phyloP scores from a whole-genome alignment of 1,140 invertebrate genomes.

The Zaprionus davidi region DNA sequence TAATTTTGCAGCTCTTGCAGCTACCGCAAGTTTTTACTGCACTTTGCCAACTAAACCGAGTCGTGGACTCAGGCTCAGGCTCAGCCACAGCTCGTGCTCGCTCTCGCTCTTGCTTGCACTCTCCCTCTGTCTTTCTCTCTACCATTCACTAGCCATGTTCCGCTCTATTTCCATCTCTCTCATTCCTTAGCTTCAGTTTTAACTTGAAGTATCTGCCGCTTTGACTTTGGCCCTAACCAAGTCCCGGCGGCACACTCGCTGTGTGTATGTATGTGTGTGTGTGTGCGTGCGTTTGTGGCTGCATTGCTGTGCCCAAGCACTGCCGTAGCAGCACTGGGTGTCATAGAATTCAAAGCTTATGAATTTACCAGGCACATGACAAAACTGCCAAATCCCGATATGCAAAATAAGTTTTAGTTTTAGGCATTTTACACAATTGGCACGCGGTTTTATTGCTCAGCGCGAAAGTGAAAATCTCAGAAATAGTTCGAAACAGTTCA shows the following conservation, averaged over 20 bases:
- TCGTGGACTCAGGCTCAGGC: slow-evolving; percentile 28
- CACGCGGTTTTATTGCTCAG: slow-evolving; percentile 26
- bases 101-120: background rate
- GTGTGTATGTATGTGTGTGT: background rate
- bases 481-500: slow-evolving; percentile 3
- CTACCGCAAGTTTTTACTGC: slow-evolving; percentile 81
- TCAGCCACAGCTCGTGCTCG: background rate
- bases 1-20: slow-evolving; percentile 78
- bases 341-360: slow-evolving; percentile 70
- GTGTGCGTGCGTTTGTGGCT: slow-evolving; percentile 52
- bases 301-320: slow-evolving; percentile 46
- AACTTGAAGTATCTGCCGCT: slow-evolving; percentile 22
- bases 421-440: background rate
- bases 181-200: slow-evolving; percentile 1
- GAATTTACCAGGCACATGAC: slow-evolving; percentile 75
- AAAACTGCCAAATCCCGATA: slow-evolving; percentile 30
- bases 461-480: slow-evolving; percentile 22
- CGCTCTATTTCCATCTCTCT: slow-evolving; percentile 8
- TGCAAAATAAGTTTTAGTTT: slow-evolving; percentile 57
- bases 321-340: slow-evolving; percentile 27
- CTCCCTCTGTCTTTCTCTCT: background rate
- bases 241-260: background rate
- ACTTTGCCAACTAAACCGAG: slow-evolving; percentile 67
- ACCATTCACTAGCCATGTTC: background rate
- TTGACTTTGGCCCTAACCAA: slow-evolving; percentile 14